These are phyloP conservation scores for Onthophagus sagittarius DNA, from an alignment of 2,888 invertebrate genomes.

Conservation along the genomic window DNA sequence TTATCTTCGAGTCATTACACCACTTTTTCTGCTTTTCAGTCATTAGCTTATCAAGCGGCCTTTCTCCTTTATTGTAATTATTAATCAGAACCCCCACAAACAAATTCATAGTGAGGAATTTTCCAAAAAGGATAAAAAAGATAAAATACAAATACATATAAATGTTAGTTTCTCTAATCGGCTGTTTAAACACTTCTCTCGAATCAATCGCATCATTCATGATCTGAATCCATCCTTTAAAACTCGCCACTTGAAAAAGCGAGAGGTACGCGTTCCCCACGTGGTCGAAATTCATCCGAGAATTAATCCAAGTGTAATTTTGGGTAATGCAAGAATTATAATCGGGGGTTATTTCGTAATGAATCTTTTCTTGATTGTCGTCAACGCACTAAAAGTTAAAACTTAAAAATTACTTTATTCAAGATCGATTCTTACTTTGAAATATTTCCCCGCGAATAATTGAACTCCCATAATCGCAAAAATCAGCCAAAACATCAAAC, in stretches of 20 bases:
- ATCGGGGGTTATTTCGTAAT: slow-evolving; percentile 84
- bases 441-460: slow-evolving; percentile 95
- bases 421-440: slow-evolving; percentile 62
- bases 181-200: slow-evolving; percentile 88
- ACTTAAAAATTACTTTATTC: slow-evolving; percentile 32
- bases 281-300: slow-evolving; percentile 97
- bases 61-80: slow-evolving; percentile 98
- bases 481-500: slow-evolving; percentile 99
- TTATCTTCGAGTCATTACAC: slow-evolving; percentile 99
- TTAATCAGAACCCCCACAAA: slow-evolving; percentile 99
- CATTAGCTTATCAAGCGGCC: slow-evolving; percentile 99
- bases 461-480: slow-evolving; percentile 99
- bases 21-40: slow-evolving; percentile 99
- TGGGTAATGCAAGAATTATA: slow-evolving; percentile 78
- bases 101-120: slow-evolving; percentile 98
- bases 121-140: slow-evolving; percentile 98
- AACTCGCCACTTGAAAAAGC: slow-evolving; percentile 97
- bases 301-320: slow-evolving; percentile 94
- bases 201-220: slow-evolving; percentile 98
- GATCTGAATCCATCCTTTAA: slow-evolving; percentile 98
- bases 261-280: slow-evolving; percentile 96
- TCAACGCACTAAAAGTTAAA: slow-evolving; percentile 71
- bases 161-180: slow-evolving; percentile 89
- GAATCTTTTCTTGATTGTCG: slow-evolving; percentile 72
- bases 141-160: slow-evolving; percentile 99